phyloP scores from a whole-genome alignment of 2,113 vertebrate genomes.

The Scolopax mira region DNA sequence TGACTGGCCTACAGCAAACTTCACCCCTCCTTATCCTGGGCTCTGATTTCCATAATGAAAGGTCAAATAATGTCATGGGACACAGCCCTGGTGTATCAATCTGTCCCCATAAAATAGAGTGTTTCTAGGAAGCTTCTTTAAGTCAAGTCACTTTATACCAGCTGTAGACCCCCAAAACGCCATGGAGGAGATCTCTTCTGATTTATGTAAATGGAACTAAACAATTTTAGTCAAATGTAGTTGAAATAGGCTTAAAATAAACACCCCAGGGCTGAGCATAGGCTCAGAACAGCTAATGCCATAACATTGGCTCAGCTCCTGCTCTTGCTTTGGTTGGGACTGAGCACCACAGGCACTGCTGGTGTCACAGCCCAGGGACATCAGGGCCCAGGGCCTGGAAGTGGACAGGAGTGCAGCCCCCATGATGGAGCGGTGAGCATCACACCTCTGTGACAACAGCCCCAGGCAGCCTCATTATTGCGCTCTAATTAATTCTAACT shows the following conservation, averaged over 20 bases:
- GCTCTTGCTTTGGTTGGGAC: neutral
- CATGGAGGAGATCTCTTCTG: neutral
- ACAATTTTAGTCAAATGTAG: neutral
- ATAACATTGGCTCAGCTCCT: rapidly evolving
- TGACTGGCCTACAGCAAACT: neutral
- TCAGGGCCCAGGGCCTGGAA: rapidly evolving
- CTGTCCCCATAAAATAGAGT: neutral
- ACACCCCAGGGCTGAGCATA: neutral
- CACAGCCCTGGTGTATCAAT: neutral
- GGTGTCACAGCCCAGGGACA: rapidly evolving
- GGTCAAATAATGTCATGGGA: rapidly evolving
- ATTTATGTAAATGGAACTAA: neutral
- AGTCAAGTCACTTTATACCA: neutral
- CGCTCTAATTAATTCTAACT: neutral
- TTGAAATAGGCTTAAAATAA: neutral
- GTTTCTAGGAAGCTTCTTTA: neutral
- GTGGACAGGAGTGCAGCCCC: neutral
- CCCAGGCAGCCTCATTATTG: neutral
- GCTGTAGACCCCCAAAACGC: neutral
- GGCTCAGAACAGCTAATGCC: neutral
- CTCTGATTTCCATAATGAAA: neutral
- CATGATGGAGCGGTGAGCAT: rapidly evolving
- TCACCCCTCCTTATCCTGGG: neutral
- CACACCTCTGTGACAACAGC: neutral
- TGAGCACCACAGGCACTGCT: neutral